Percentiles rank a stretch among this genome's conserved stretches.
Evolutionary conservation across 2,888 invertebrate species (phyloP).

Genomic region (Bruchidius siliquastri): DNA sequence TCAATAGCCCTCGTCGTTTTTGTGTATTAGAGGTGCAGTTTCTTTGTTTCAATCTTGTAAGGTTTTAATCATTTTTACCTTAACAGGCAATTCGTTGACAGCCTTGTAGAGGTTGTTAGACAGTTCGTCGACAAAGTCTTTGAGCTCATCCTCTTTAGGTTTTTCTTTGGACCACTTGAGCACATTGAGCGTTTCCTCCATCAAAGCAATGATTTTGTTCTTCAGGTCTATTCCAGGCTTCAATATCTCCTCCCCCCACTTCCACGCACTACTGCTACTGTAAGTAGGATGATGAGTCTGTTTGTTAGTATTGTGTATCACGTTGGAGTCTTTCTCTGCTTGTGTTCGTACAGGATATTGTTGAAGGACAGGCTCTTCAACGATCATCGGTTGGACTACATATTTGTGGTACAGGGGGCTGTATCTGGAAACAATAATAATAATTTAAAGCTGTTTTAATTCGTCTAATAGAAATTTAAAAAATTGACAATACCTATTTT

Average conservation of each 20-base stretch:
- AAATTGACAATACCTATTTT: too few species aligned
- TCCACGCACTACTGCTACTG: constrained; percentile 22
- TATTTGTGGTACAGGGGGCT: background rate
- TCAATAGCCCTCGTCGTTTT: too few species aligned
- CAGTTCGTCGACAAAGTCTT: constrained; percentile 11
- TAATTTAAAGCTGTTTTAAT: too few species aligned
- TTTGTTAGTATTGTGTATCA: background rate
- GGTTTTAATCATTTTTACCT: background rate
- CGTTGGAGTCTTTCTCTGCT: background rate
- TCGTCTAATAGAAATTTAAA: too few species aligned
- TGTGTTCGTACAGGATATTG: background rate
- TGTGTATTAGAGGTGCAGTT: too few species aligned
- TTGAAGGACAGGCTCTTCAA: background rate
- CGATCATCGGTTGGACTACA: background rate
- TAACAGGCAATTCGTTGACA: constrained; percentile 8
- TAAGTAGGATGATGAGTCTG: background rate
- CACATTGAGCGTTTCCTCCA: constrained; percentile 33
- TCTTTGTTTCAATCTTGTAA: too few species aligned
- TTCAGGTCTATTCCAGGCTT: constrained; percentile 41
- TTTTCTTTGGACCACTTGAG: constrained; percentile 22
- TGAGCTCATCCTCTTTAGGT: constrained; percentile 14
- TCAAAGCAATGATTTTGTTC: constrained; percentile 34
- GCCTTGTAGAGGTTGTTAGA: constrained; percentile 15
- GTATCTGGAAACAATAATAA: background rate
- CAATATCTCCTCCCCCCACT: constrained; percentile 41